Conservation (phyloP, 2,113 vertebrate species). For the Hypanus sabinus region DNA sequence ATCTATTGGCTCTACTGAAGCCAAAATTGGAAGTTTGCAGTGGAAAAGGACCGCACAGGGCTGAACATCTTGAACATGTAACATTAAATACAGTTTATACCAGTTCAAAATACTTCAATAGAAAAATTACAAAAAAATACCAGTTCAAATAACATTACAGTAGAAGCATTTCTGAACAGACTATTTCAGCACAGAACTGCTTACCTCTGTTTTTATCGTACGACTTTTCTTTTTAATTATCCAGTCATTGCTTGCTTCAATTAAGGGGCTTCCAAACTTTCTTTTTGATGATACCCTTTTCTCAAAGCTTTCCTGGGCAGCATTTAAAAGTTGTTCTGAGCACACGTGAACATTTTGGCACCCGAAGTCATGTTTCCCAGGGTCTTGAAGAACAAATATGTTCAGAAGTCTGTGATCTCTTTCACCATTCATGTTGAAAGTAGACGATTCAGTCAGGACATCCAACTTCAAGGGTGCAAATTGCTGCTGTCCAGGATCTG, state of each 20-base stretch:
- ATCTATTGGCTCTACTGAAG: neutral
- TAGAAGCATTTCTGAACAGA: neutral
- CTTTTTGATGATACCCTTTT: constrained; percentile 45
- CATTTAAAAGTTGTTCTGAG: neutral
- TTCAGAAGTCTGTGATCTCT: neutral
- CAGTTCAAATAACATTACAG: neutral
- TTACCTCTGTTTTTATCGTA: constrained; percentile 37
- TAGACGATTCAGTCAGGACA: neutral
- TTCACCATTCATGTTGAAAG: neutral
- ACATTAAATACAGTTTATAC: neutral
- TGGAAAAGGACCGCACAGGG: neutral
- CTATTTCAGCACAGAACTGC: neutral
- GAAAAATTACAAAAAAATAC: too few species aligned
- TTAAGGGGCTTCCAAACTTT: constrained; percentile 46
- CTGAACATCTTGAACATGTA: neutral
- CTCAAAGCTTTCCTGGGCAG: neutral
- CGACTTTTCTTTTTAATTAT: constrained; percentile 47
- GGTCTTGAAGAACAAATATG: neutral
- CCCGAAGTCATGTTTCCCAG: neutral
- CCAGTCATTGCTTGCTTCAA: constrained; percentile 47
- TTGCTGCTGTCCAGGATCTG: neutral
- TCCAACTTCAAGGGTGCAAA: neutral
- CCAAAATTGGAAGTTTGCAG: neutral
- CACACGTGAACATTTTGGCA: neutral
- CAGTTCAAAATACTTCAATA: too few species aligned